Percentiles rank a stretch among this genome's conserved stretches.
These are phyloP conservation scores for Cordylochernes scorpioides DNA, from an alignment of 2,888 invertebrate genomes.

Conservation along the genomic window DNA sequence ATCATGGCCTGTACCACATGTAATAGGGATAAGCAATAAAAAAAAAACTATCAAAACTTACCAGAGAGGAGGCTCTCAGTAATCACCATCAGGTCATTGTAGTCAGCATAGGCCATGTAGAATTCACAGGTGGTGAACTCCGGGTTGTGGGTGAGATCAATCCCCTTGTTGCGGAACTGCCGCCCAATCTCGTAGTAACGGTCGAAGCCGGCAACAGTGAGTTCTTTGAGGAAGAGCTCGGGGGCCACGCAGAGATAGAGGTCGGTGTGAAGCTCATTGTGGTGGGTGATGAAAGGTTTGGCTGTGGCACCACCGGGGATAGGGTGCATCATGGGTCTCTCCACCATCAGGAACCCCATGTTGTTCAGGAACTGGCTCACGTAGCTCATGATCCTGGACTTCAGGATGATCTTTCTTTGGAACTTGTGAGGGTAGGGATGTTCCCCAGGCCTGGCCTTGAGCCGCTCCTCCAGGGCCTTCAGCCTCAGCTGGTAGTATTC, in stretches of 20 bases:
- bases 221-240: conserved; percentile 73
- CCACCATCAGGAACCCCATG: too few relatives aligned
- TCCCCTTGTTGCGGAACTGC: conserved; percentile 93
- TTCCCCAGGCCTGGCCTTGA: too few relatives aligned
- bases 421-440: too few relatives aligned
- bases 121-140: conserved; percentile 99
- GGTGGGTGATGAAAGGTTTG: conserved; percentile 92
- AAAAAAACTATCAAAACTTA: conserved; percentile 17
- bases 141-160: conserved; percentile 94
- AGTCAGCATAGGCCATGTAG: conserved; percentile 99
- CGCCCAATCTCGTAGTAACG: conserved; percentile 42
- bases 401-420: too few relatives aligned
- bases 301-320: conserved; percentile 95
- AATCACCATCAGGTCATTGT: conserved; percentile 70
- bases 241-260: conserved; percentile 93
- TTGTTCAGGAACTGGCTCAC: too few relatives aligned
- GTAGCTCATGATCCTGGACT: too few relatives aligned
- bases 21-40: too few relatives aligned
- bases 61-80: conserved; percentile 72
- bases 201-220: conserved; percentile 90
- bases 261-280: conserved; percentile 93
- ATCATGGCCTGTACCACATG: too few relatives aligned
- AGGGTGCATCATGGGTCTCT: conserved; percentile 99
- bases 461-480: too few relatives aligned
- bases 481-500: too few relatives aligned